Evolutionary conservation across 1,140 invertebrate genomes (phyloP), one percentile per base, ranked within the genome.

Genomic region (Zaprionus africanus): DNA sequence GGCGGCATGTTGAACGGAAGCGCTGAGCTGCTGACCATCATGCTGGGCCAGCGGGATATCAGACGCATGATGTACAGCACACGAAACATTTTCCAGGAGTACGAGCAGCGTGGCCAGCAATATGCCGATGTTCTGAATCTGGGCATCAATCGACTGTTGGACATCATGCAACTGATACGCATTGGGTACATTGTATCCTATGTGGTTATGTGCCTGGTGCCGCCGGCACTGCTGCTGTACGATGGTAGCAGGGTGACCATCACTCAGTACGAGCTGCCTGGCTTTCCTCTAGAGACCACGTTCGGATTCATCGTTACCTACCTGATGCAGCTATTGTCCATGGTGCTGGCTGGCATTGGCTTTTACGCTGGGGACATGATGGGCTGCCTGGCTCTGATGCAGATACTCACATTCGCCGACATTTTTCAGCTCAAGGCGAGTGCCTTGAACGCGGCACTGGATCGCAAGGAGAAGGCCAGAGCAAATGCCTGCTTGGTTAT

Each of bases 301-400:
- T 2, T 58, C 1, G 68, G 69, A 9, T 90, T 75, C 9, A 5
- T 15, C 0, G 19, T 82, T 3, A 90, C 81, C 4, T 86, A 74
- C 34, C 1, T 85, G 4, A 19, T 77, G 1, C 86, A 90, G 7
- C 3, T 76, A 60, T 7, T 85, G 0, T 43, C 76, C 0, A 72
- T 82, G 19, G 13, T 57, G 0, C 58, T 90, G 9, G 53, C 38
- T 26, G 86, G 67, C 0, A 43, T 82, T 11, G 86, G 86, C 0
- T 82, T 85, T 15, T 90, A 80, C 62, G 64, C 54, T 1, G 82
- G 72, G 0, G 85, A 90, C 43, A 56, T 90, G 46, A 54, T 73
- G 66, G 88, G 15, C 9, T 77, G 15, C 51, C 71, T 17, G 26
- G 67, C 13, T 12, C 12, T 90, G 4, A 75, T 65, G 4, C 85